phyloP scores from a whole-genome alignment of 2,888 invertebrate species.

The Pristionchus mayeri region DNA sequence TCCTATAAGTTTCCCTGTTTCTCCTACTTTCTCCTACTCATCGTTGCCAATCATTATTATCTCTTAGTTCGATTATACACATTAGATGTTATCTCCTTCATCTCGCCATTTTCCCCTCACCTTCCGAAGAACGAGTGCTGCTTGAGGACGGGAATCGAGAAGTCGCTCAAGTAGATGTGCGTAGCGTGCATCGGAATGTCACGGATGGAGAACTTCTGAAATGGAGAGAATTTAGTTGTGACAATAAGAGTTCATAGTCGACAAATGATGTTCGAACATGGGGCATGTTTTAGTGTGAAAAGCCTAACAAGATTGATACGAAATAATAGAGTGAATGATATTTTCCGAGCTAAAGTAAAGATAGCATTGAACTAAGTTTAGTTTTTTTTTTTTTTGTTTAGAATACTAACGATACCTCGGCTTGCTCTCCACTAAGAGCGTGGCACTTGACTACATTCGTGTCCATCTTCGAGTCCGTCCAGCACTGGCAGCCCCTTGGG shows the following conservation, averaged over 20 bases:
- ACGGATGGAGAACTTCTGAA: conserved; percentile 82
- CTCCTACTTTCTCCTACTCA: no score
- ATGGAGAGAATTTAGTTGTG: no score
- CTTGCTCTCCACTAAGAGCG: conserved; percentile 46
- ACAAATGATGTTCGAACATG: no score
- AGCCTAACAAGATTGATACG: no score
- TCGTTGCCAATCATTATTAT: background rate
- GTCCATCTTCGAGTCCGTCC: conserved; percentile 89
- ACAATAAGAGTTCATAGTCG: no score
- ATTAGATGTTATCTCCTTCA: no score
- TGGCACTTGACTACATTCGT: conserved; percentile 77
- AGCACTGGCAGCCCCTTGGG: conserved; percentile 89
- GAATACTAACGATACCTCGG: no score
- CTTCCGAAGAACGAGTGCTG: conserved; percentile 87
- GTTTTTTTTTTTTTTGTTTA: background rate
- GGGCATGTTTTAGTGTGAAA: no score
- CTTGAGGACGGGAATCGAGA: conserved; percentile 85
- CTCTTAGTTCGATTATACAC: background rate
- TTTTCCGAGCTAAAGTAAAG: no score
- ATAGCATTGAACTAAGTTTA: background rate
- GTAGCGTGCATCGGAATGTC: conserved; percentile 92
- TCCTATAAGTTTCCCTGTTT: no score
- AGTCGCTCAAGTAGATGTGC: conserved; percentile 89
- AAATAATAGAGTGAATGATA: no score
- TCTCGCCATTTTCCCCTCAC: conserved; percentile 52